These are phyloP conservation scores for Baryphthengus martii DNA, from an alignment of 2,113 vertebrate genomes.

Conservation along the genomic window DNA sequence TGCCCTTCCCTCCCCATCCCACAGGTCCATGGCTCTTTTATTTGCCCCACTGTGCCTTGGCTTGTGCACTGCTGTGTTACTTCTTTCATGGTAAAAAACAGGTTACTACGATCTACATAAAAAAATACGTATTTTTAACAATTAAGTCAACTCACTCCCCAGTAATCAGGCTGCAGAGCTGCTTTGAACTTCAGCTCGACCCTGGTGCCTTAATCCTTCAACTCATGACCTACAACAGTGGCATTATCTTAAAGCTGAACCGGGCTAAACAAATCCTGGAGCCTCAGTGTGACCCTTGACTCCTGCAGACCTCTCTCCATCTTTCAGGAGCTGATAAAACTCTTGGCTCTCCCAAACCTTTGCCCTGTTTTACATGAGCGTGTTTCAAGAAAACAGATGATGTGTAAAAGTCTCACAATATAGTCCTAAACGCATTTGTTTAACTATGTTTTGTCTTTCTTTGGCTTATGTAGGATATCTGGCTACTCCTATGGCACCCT, in stretches of 20 bases:
- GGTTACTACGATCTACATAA: not conserved
- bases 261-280: not conserved
- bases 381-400: not conserved
- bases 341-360: not conserved
- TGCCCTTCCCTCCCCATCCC: not conserved
- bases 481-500: not conserved
- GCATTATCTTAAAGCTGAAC: not conserved
- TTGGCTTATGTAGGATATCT: conserved; percentile 20
- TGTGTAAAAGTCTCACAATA: not conserved
- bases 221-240: not conserved
- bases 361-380: not conserved
- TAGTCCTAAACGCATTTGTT: not conserved
- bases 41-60: not conserved
- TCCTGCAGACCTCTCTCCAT: not conserved
- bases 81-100: not conserved
- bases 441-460: not conserved
- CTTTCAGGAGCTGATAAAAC: not conserved
- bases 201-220: not conserved
- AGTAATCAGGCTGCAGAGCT: not conserved
- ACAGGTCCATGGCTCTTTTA: rapidly evolving
- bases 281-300: not conserved
- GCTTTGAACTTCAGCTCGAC: not conserved
- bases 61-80: not conserved
- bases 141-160: not conserved
- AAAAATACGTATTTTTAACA: not conserved